phyloP scores from a whole-genome alignment of 2,797 vertebrate species.

The Hemibagrus guttatus region DNA sequence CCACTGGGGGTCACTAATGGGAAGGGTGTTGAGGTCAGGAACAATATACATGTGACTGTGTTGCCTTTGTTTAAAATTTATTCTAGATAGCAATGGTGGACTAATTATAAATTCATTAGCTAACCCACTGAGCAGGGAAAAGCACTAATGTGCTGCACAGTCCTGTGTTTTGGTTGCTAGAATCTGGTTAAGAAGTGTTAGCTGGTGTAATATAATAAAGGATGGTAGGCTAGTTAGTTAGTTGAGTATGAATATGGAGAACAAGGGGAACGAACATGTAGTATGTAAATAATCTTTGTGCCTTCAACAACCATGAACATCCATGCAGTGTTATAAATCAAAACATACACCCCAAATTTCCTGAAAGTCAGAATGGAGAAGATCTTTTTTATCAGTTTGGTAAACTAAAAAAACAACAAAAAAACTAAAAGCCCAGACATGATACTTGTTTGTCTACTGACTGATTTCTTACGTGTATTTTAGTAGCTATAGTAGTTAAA shows the following conservation, averaged over 20 bases:
- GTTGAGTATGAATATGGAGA: not conserved
- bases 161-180: not conserved
- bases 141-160: not conserved
- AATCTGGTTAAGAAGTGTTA: not conserved
- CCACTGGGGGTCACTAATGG: constrained; percentile 23
- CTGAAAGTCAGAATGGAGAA: not conserved
- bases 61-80: not conserved
- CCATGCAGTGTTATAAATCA: not conserved
- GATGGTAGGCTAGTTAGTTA: not conserved
- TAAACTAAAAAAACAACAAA: not conserved
- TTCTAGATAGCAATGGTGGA: not conserved
- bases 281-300: not conserved
- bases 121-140: not conserved
- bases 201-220: not conserved
- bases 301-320: not conserved
- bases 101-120: not conserved
- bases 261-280: not conserved
- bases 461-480: not conserved
- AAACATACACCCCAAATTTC: not conserved
- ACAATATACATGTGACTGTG: not conserved
- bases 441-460: not conserved
- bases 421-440: not conserved
- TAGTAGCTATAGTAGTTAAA: not conserved
- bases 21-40: not conserved
- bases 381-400: not conserved